Percentiles rank a stretch among this genome's conserved stretches.
phyloP scores from a whole-genome alignment of 2,113 vertebrate genomes.

The Neopipo cinnamomea region DNA sequence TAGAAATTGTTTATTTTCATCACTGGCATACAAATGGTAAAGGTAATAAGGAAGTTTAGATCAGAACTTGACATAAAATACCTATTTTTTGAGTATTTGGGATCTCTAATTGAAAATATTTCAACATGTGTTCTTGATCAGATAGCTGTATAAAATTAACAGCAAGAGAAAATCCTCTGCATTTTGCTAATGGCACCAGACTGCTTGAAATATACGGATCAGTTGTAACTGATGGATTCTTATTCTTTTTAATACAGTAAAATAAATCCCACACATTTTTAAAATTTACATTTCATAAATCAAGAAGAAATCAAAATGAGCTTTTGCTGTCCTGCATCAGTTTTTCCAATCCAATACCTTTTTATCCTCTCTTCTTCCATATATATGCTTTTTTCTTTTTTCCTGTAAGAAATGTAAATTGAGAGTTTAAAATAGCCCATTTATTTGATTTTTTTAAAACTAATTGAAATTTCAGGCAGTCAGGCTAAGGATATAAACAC shows the following conservation, averaged over 20 bases:
- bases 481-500: not conserved
- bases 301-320: not conserved
- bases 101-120: not conserved
- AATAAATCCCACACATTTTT: not conserved
- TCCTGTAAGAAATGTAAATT: not conserved
- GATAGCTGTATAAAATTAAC: not conserved
- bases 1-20: not conserved
- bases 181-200: not conserved
- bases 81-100: not conserved
- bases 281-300: constrained; percentile 3
- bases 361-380: not conserved
- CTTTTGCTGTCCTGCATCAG: not conserved
- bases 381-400: not conserved
- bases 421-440: not conserved
- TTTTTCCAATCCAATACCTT: not conserved
- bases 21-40: not conserved
- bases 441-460: not conserved
- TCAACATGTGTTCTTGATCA: not conserved
- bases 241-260: not conserved
- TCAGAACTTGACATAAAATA: not conserved
- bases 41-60: not conserved
- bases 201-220: not conserved
- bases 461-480: not conserved
- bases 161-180: not conserved
- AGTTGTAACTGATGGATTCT: not conserved